Evolutionary conservation across 2,113 vertebrate genomes (phyloP), one percentile per base, ranked within the genome.

Genomic region (Elgaria multicarinata): DNA sequence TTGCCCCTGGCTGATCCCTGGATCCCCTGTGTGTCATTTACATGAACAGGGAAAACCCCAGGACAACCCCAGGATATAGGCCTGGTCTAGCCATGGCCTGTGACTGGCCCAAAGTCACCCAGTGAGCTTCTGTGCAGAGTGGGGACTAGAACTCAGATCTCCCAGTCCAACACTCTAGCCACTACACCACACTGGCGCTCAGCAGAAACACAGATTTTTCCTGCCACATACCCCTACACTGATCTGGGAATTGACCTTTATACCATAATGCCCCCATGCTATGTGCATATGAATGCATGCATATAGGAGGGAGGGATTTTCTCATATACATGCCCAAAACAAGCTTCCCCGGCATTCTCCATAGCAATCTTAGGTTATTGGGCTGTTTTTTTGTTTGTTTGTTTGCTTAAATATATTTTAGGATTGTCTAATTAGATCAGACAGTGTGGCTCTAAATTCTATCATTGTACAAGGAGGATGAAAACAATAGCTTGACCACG

Each of bases 361-460:
- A 3, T 69, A 79, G 85, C 87, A 85, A 85, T 95, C 90, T 91
- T 71, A 92, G 93, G 90, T n/a, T 93, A 4, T 80, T 78, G 8
- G 26, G 46, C 8, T 50, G 46, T n/a, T n/a, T n/a, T n/a, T n/a
- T n/a, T n/a, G n/a, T n/a, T n/a, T 53, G 50, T 53, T 5, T 53
- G 6, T 53, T 5, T 95, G 94, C 92, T 58, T 16, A 14, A 36
- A 16, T 16, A 75, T 83, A 89, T 86, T 91, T 93, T 94, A 90
- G 81, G 89, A 91, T 93, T 96, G 96, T 96, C 96, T 93, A 44
- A 93, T 94, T 94, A 94, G 94, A 96, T 96, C 92, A 95, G 55
- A 24, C 81, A 62, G 94, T 74, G 36, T 93, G 93, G 89, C 93
- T 90, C 39, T 95, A 93, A 94, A 93, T 93, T 92, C 89, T 93